phyloP scores from a whole-genome alignment of 1,140 invertebrate species.

The Arctopsyche grandis region DNA sequence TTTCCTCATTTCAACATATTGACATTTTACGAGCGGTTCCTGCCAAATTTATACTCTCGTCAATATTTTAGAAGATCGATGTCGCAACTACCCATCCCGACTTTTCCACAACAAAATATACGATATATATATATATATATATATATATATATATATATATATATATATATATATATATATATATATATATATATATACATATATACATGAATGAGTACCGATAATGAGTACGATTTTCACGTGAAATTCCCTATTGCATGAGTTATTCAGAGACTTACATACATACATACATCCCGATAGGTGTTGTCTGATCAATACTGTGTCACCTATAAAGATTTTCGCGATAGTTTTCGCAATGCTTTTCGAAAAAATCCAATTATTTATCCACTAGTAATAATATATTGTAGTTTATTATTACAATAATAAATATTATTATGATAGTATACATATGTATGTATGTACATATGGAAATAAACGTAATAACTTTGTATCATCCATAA shows the following conservation, averaged over 20 bases:
- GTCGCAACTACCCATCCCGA: not conserved
- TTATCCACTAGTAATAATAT: too few relatives aligned
- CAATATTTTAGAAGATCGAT: conserved; percentile 27
- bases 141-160: too few relatives aligned
- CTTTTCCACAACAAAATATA: not conserved
- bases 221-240: not conserved
- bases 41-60: conserved; percentile 28
- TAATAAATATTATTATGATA: too few relatives aligned
- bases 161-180: too few relatives aligned
- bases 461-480: too few relatives aligned
- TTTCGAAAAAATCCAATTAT: too few relatives aligned
- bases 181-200: too few relatives aligned
- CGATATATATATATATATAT: not conserved
- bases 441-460: too few relatives aligned
- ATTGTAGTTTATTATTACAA: too few relatives aligned
- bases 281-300: not conserved
- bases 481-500: too few relatives aligned
- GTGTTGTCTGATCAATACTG: not conserved
- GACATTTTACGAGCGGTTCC: conserved; percentile 33
- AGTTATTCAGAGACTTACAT: not conserved
- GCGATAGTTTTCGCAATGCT: not conserved
- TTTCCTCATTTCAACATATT: conserved; percentile 32
- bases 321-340: not conserved
- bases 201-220: too few relatives aligned
- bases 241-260: not conserved